Evolutionary conservation across 2,797 vertebrate genomes (phyloP).

Genomic region (Epinephelus coioides): DNA sequence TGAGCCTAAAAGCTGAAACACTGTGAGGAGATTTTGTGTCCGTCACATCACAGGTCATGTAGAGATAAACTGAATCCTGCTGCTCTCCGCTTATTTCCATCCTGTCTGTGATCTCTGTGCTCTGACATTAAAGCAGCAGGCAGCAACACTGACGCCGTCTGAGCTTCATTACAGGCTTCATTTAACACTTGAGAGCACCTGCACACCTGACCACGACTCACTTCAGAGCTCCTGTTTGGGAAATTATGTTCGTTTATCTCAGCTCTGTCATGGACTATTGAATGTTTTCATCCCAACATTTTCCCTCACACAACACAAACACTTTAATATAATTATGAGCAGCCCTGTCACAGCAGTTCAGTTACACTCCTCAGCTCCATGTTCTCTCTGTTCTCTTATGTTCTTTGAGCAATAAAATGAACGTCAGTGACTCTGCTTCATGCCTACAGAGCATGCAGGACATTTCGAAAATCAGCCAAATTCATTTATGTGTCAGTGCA

Average conservation of each 20-base stretch:
- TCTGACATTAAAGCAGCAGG: slow-evolving; percentile 75
- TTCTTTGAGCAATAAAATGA: slow-evolving; percentile 8
- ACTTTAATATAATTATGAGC: background rate
- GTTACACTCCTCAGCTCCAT: background rate
- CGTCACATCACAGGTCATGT: slow-evolving; percentile 22
- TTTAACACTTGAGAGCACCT: slow-evolving; percentile 50
- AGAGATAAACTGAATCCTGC: slow-evolving; percentile 44
- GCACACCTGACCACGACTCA: slow-evolving; percentile 32
- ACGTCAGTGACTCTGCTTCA: background rate
- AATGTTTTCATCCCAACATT: background rate
- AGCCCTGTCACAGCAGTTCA: slow-evolving; percentile 6
- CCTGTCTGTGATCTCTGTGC: slow-evolving; percentile 60
- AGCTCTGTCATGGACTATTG: background rate
- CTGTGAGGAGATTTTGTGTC: background rate
- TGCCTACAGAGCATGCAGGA: background rate
- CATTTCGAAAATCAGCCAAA: background rate
- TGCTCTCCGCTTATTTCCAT: slow-evolving; percentile 67
- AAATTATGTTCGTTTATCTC: background rate
- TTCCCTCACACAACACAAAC: background rate
- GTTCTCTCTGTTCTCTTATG: background rate
- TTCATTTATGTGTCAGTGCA: background rate
- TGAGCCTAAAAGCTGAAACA: background rate
- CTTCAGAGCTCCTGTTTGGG: background rate
- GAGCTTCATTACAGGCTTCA: slow-evolving; percentile 63
- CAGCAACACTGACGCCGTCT: slow-evolving; percentile 36